These are phyloP conservation scores for Heliothis peltigera DNA, from an alignment of 2,888 invertebrate genomes.

Conservation along the genomic window DNA sequence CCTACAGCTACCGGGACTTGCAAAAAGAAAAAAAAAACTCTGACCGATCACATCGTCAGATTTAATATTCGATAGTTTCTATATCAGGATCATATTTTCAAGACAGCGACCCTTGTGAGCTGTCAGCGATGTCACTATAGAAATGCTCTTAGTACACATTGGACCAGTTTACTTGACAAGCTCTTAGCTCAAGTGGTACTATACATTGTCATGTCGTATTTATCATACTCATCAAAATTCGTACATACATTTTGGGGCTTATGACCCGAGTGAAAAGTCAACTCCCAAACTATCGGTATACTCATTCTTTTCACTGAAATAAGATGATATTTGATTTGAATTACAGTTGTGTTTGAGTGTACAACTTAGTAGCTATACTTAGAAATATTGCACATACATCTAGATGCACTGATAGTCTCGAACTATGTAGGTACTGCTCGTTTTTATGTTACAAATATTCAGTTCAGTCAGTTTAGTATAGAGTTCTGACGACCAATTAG, in stretches of 20 bases:
- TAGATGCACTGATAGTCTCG: too few relatives aligned
- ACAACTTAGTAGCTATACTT: too few relatives aligned
- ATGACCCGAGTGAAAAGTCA: constrained; percentile 14
- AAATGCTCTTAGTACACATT: constrained; percentile 45
- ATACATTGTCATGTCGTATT: constrained; percentile 31
- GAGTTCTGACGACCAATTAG: not conserved
- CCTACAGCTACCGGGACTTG: constrained; percentile 16
- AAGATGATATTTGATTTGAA: too few relatives aligned
- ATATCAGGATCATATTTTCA: constrained; percentile 44
- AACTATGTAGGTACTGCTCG: too few relatives aligned
- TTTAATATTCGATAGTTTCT: constrained; percentile 43
- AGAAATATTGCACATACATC: too few relatives aligned
- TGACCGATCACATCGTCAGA: constrained; percentile 34
- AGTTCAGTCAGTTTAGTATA: not conserved
- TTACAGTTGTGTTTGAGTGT: too few relatives aligned
- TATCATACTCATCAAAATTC: constrained; percentile 30
- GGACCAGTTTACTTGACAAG: constrained; percentile 54
- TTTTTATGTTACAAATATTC: too few relatives aligned
- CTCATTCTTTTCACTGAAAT: too few relatives aligned
- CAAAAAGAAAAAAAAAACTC: constrained; percentile 51
- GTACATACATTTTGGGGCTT: constrained; percentile 29
- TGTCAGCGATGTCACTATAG: constrained; percentile 52
- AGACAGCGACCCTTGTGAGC: constrained; percentile 49
- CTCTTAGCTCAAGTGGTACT: constrained; percentile 47
- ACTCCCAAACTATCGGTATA: not conserved